Evolutionary conservation across 2,797 vertebrate genomes (phyloP), one percentile per base, ranked within the genome.

Genomic region (Sebastolobus altivelis): DNA sequence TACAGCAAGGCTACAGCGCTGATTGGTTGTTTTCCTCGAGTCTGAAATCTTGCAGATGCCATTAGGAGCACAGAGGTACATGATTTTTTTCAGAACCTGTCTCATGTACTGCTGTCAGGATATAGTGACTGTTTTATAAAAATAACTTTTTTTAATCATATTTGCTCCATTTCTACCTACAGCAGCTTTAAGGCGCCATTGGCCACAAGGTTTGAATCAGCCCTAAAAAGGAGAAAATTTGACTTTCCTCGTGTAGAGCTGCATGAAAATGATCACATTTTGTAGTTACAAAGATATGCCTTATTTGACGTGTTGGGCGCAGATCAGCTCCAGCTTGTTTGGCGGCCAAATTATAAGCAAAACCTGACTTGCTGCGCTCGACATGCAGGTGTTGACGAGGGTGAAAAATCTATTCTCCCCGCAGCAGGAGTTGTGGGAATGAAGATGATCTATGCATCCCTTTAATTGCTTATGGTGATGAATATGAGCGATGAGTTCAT

Each of bases 401-500:
- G 22, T 40, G 22, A 43, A 55, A 56, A 72, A 83, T 61, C 12
- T 22, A 81, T 81, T 78, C 27, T 54, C 56, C 38, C 56, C 66
- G 79, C 77, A 78, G 75, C 43, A 79, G n/a, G 56, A 65, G 33
- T 4, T 16, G 31, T 65, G 68, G 35, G 74, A 86, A 84, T 31
- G 54, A 56, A 68, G 18, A 56, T 60, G 0, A 87, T 75, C 79
- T 79, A 38, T 65, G 70, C 46, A 72, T 88, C 61, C 56, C 70
- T 77, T 82, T 81, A 86, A 89, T 88, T 87, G 74, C 80, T 71
- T 58, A 89, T 77, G 77, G 70, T 68, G 59, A 52, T 11, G 31
- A 79, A 86, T 74, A 68, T 77, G 80, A 89, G 76, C 68, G 68
- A 86, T 82, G 81, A 89, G 69, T 81, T 65, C 72, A 72, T 55